Conservation (phyloP, 2,888 invertebrate species). For the Lutraria lutraria region DNA sequence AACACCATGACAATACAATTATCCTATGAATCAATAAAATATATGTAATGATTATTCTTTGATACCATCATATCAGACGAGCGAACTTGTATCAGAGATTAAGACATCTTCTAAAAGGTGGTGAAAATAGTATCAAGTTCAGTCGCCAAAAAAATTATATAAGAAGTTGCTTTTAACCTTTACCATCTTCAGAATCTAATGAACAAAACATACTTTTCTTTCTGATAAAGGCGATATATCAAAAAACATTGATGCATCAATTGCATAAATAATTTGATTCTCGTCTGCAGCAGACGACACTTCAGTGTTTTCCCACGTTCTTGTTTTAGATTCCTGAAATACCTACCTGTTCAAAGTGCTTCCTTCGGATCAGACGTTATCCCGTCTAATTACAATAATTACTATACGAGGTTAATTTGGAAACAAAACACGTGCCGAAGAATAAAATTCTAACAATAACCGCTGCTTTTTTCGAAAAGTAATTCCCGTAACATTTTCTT, state of each 20-base stretch:
- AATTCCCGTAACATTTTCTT: conserved; percentile 12
- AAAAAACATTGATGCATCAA: conserved; percentile 24
- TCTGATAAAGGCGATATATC: conserved; percentile 12
- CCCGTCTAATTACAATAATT: conserved; percentile 46
- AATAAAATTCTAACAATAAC: conserved; percentile 34
- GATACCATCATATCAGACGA: conserved; percentile 12
- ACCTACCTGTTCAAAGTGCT: conserved; percentile 49
- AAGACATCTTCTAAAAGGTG: not conserved
- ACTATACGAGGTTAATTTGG: conserved; percentile 44
- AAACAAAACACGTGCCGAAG: conserved; percentile 48
- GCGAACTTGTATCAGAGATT: not conserved
- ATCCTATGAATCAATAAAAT: not conserved
- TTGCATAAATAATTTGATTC: conserved; percentile 38
- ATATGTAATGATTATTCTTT: not conserved
- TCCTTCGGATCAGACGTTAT: conserved; percentile 37
- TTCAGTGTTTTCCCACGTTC: conserved; percentile 37
- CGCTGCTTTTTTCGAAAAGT: conserved; percentile 10
- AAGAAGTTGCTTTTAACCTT: not conserved
- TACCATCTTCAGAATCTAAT: not conserved
- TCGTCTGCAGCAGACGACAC: conserved; percentile 44
- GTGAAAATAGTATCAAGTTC: not conserved
- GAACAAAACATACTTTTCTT: conserved; percentile 5
- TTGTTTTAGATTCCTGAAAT: conserved; percentile 45
- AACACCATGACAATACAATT: not conserved
- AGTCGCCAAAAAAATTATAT: conserved; percentile 4